These are phyloP conservation scores for Archips xylosteana DNA, from an alignment of 2,888 invertebrate species.

Conservation along the genomic window DNA sequence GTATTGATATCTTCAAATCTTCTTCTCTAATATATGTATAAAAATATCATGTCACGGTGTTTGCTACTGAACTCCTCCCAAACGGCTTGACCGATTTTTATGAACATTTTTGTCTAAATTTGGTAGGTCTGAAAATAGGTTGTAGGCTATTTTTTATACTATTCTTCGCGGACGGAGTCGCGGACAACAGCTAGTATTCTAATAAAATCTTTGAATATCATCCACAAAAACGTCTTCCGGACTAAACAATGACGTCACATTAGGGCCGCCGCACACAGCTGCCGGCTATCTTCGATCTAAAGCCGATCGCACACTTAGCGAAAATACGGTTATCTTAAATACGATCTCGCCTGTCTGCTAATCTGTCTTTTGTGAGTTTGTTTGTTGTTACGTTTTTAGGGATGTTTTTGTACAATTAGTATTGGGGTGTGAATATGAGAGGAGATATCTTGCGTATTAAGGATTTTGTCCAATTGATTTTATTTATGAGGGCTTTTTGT, in stretches of 20 bases:
- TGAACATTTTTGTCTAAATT: no score
- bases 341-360: conserved; percentile 81
- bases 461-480: conserved; percentile 62
- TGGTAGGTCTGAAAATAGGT: no score
- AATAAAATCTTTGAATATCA: not conserved
- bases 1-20: no score
- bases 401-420: conserved; percentile 82
- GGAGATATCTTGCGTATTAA: conserved; percentile 56
- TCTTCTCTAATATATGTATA: no score
- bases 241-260: conserved; percentile 59
- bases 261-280: conserved; percentile 71
- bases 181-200: no score
- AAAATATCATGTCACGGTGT: no score
- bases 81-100: no score
- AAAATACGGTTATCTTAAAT: conserved; percentile 84
- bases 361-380: conserved; percentile 78
- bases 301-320: conserved; percentile 78
- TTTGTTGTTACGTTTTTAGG: conserved; percentile 73
- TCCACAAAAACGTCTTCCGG: conserved; percentile 40
- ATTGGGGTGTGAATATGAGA: conserved; percentile 72
- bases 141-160: no score
- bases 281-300: conserved; percentile 79
- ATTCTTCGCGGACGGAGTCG: no score
- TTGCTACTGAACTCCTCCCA: no score
- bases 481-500: conserved; percentile 47